These are phyloP conservation scores for Brevimyrus niger DNA, from an alignment of 2,113 vertebrate species.

Conservation along the genomic window DNA sequence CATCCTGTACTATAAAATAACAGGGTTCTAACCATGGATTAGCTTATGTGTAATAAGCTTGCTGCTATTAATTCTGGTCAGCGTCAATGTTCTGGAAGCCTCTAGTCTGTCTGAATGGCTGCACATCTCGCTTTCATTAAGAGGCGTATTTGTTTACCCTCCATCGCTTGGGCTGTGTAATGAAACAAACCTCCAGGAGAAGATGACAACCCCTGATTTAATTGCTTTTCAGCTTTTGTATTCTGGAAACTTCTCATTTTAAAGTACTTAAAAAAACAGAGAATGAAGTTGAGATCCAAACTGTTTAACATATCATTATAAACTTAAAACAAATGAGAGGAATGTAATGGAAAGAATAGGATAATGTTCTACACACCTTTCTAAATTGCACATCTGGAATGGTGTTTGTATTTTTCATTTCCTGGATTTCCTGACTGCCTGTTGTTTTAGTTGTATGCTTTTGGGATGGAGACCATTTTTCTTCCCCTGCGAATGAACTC, in stretches of 20 bases:
- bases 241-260: background rate
- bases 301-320: background rate
- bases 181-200: background rate
- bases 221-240: background rate
- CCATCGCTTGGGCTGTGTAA: background rate
- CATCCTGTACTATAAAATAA: background rate
- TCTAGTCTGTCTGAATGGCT: background rate
- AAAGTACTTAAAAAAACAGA: background rate
- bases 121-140: background rate
- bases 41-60: background rate
- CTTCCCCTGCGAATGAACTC: background rate
- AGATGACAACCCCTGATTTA: background rate
- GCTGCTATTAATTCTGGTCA: background rate
- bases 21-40: background rate
- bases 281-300: background rate
- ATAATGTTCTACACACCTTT: background rate
- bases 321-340: background rate
- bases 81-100: background rate
- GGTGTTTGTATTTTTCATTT: background rate
- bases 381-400: background rate
- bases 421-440: background rate
- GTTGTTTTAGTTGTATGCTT: background rate
- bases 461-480: background rate
- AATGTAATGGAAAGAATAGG: background rate
- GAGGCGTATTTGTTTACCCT: background rate